Evolutionary conservation across 2,797 vertebrate genomes (phyloP), one percentile per base, ranked within the genome.

Genomic region (Coracias cyanogaster): DNA sequence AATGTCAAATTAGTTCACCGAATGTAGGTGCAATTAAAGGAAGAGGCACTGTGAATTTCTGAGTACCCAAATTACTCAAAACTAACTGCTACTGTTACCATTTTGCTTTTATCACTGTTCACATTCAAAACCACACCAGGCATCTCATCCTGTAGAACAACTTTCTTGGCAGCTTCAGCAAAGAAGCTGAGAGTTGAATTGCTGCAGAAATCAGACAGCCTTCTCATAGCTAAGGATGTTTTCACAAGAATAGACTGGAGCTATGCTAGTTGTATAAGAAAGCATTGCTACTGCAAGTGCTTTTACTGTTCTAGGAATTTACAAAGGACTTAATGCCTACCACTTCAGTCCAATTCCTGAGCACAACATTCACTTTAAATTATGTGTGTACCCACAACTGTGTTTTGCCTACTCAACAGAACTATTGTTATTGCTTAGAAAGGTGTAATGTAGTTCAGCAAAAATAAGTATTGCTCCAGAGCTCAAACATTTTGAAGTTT

Each of bases 331-430:
- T 54, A 20, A 58, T 69, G 43, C 26, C n/a, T 89, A 22, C 49
- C 31, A 41, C 33, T 57, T 79, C 67, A 62, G 37, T 48, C 43
- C 33, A 69, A 5, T 41, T 91, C 31, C 66, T 76, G 46, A 91
- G n/a, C 10, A 28, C 57, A 76, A 39, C 15, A 83, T 86, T 76
- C 51, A 70, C 18, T 90, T 78, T 58, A 93, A 60, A 76, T 79
- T 76, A 73, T 28, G 15, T 0, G 0, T 37, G 71, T 76, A 52
- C 12, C 16, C 54, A 60, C 25, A 94, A 87, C 22, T 49, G 79
- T 73, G 28, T 72, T 39, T 61, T 91, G 37, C 24, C 65, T 78
- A 58, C 17, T 73, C 35, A 88, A 72, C 26, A 83, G 54, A 95
- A 19, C 31, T 81, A 60, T 81, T 82, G 39, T 16, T 61, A 33